phyloP scores from a whole-genome alignment of 1,140 invertebrate species.

The Solen grandis region DNA sequence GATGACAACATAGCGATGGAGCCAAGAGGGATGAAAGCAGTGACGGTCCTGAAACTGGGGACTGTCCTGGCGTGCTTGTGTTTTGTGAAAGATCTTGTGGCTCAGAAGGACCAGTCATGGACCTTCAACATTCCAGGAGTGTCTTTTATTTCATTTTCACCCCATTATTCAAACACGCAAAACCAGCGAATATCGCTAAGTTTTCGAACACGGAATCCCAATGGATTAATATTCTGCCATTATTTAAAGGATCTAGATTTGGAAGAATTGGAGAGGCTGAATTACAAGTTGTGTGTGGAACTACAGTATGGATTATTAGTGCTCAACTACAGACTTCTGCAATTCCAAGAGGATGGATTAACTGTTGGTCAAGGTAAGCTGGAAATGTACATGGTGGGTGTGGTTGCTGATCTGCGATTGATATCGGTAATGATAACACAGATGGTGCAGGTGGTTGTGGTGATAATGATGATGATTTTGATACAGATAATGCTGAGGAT shows the following conservation, averaged over 20 bases:
- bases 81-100: no score
- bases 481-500: no score
- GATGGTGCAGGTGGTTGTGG: no score
- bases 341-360: conserved; percentile 34
- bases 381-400: no score
- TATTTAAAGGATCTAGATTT: conserved; percentile 52
- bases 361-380: conserved; percentile 45
- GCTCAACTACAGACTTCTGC: conserved; percentile 39
- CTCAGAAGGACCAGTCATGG: conserved; percentile 36
- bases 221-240: conserved; percentile 50
- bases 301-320: conserved; percentile 51
- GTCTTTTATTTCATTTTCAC: conserved; percentile 50
- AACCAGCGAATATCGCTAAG: conserved; percentile 48
- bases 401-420: no score
- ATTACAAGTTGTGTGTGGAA: conserved; percentile 45
- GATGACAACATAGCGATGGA: no score
- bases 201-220: conserved; percentile 49
- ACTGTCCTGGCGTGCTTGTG: no score
- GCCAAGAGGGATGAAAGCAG: no score
- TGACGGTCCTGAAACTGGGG: no score
- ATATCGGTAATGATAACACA: no score
- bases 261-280: conserved; percentile 38
- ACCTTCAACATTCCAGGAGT: conserved; percentile 51
- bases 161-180: conserved; percentile 39
- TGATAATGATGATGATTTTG: no score